Evolutionary conservation across 2,797 vertebrate species (phyloP), one percentile per base, ranked within the genome.

Genomic region (Merluccius polli): DNA sequence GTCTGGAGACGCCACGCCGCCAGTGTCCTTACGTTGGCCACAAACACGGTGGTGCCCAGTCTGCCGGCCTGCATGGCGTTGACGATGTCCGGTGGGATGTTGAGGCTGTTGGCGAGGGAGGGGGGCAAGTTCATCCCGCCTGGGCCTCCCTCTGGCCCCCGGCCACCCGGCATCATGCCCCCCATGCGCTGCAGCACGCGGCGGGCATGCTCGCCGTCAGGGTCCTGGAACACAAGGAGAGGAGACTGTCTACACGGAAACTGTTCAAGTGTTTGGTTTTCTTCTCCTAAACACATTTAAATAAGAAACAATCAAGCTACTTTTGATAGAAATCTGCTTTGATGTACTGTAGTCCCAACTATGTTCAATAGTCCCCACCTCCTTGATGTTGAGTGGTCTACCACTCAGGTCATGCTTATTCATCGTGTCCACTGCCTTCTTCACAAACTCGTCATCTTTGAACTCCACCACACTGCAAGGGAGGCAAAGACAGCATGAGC

Each of bases 391-490:
- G 73, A 99, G 93, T 15, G 97, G 96, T 86, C 98, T 94, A 91
- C 98, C 98, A 89, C 92, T 97, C 81, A 99, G 93, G 84, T 99
- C 97, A 73, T 98, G 95, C 84, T 99, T 98, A 89, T 96, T 98
- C 98, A 99, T 99, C 70, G 96, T 93, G 79, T 96, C 96, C 78
- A 99, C 89, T 0, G 98, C 98, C 88, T 98, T 99, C 91, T 95
- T 97, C 83, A 99, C 96, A 94, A 98, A 99, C 88, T 99, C 98
- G 89, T 97, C 96, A 92, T 99, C 97, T 94, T 95, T 99, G 89
- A 99, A 99, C 92, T 99, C 98, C 85, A 99, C 97, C 89, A 99
- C 97, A 90, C 98, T 99, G 91, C n/a, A n/a, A n/a, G 73, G 83
- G 67, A 75, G 77, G 27, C 15, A 78, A n/a, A 35, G n/a, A 83